Evolutionary conservation across 2,888 invertebrate species (phyloP), one percentile per base, ranked within the genome.

Genomic region (Philonicus albiceps): DNA sequence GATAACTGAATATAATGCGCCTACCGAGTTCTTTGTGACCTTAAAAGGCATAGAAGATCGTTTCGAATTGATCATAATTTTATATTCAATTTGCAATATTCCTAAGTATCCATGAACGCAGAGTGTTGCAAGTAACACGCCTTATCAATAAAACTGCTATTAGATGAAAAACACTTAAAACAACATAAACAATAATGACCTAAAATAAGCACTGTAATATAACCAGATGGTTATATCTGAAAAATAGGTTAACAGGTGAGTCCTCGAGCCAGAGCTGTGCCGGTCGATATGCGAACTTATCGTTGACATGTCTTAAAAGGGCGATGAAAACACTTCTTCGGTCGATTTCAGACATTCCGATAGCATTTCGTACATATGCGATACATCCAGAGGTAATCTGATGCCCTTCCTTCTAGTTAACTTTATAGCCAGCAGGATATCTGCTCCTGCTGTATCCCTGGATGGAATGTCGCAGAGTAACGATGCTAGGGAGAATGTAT

Each of bases 181-280:
- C 11, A 16, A 19, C 22, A 49, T 78, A 78, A 78, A 78, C 27
- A 43, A 43, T 49, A 53, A 78, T 78, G 49, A 78, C 37, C 27
- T 13, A 30, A 78, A 78, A 49, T 78, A 30, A 78, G 37, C 27
- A 27, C 1, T 16, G 22, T 27, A 78, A 78, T 78, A 78, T n/a
- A 78, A 78, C 22, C 30, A 78, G 49, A 78, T n/a, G 43, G 78
- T 78, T 78, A 78, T 78, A 13, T n/a, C 78, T 43, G 27, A 78
- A 49, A 78, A 27, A 78, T 78, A 78, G 78, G 78, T 53, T 43
- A 49, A 43, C 78, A 78, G 78, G 78, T 78, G 27, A 78, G 49
- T 43, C 30, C 49, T 43, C 27, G 19, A 43, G 5, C 3, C 16
- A 22, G 27, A 27, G 2, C 6, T 22, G 22, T 22, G 8, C 27